These are phyloP conservation scores for Trachelus troglodyta DNA, from an alignment of 2,888 invertebrate species.

Conservation along the genomic window DNA sequence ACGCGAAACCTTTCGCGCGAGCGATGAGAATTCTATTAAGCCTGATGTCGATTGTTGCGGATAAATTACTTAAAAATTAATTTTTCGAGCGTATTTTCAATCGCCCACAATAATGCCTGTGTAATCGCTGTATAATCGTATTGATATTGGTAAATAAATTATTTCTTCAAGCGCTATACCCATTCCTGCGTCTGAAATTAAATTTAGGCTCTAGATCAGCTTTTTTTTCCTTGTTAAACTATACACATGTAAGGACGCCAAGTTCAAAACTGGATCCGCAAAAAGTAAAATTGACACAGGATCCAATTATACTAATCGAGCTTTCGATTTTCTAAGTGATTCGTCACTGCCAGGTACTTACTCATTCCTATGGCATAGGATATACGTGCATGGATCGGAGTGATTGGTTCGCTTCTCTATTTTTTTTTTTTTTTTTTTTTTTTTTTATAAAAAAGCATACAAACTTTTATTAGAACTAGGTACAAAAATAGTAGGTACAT, in stretches of 20 bases:
- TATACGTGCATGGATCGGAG: too few species aligned
- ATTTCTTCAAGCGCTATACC: constrained; percentile 43
- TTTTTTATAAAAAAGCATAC: constrained; percentile 56
- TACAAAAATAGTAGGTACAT: constrained; percentile 63
- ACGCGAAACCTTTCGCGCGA: neutral
- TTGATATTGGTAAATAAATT: constrained; percentile 56
- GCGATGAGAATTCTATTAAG: neutral
- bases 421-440: constrained; percentile 20
- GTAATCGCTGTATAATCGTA: constrained; percentile 38
- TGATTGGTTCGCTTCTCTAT: neutral
- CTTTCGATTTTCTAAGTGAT: too few species aligned
- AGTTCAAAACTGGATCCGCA: too few species aligned
- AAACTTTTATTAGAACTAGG: constrained; percentile 61
- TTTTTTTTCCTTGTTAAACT: too few species aligned
- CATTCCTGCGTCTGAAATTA: neutral
- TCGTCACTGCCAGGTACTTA: too few species aligned
- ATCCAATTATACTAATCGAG: too few species aligned
- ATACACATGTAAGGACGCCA: too few species aligned
- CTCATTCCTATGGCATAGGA: too few species aligned
- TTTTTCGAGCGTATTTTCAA: neutral
- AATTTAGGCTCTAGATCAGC: neutral
- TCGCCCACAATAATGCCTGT: constrained; percentile 18
- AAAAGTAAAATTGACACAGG: too few species aligned
- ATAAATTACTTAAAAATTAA: neutral
- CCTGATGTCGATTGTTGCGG: neutral